Base-by-base conservation (phyloP, 2,113 vertebrate genomes). In the Oreochromis spilurus region DNA sequence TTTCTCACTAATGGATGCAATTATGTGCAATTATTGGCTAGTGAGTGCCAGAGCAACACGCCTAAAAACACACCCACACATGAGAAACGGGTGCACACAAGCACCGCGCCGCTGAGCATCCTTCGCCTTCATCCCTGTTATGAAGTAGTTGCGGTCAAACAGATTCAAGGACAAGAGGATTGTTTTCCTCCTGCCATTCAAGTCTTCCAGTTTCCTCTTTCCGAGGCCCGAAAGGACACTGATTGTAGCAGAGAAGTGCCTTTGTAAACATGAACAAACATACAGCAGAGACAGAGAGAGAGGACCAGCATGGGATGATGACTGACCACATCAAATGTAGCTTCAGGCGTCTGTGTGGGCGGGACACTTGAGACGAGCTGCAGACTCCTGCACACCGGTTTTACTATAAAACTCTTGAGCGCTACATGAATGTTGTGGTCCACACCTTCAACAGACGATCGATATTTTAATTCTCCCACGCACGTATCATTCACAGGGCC, bases 1-100 rank as follows among this genome's bases (percentile, higher is more conserved):
- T 86, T 4, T 3, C 26, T 60, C 65, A 91, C 91, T 90, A 95
- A 95, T 95, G 95, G 92, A 90, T 87, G 91, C 94, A 96, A 96
- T 97, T 96, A 95, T 93, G 88, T 92, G 89, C 93, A 96, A 97
- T 96, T 95, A 95, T 92, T 94, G 90, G 85, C 89, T 88, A 87
- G 93, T 57, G 90, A 95, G 92, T 88, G 83, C 67, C 80, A 70
- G 65, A 92, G 92, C 91, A 87, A 86, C 92, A 84, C 84, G 67
- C 89, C 89, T 83, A 85, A 85, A 96, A 94, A 91, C 89, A 94
- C 94, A 81, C 95, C 91, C 92, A 95, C 95, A 89, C 91, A 87
- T 50, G 16, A 79, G 31, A 31, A 79, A 87, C 81, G 79, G 91
- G 90, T 84, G 84, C 57, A 81, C 48, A 65, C 58, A 50, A 60